Base-by-base conservation (phyloP, 1,140 invertebrate species). In the Saxidomus purpurata region DNA sequence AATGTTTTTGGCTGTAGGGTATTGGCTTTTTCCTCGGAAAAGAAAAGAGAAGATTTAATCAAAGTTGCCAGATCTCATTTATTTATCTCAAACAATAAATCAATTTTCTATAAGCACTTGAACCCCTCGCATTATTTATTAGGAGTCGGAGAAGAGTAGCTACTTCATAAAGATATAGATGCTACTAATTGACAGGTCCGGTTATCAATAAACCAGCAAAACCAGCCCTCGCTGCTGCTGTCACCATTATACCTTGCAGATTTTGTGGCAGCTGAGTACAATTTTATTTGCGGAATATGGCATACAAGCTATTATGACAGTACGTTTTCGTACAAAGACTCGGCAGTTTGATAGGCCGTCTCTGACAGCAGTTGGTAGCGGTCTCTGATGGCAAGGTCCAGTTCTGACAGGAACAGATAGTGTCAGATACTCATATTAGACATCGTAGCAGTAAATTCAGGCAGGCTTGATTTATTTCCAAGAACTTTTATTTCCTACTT, bases 91-190 rank as follows among this genome's bases (percentile, higher is more conserved):
- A 71, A 71, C 83, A 85, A 88, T 88, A 88, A 88, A 88, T 88
- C 86, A 88, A 88, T 88, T 88, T 81, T 88, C 76, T 88, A 88
- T 88, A 79, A 88, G 74, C 76, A 77, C 77, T 79, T 74, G 76
- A 49, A 74, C 59, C 31, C 52, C 19, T 71, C 15, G 40, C 74
- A 88, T 88, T 71, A 88, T 88, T 88, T 81, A 88, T 77, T 79
- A 49, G 40, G 61, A 36, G 47, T 43, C 36, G 13, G 76, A 55
- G 28, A 55, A 47, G 17, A 49, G n/a, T n/a, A 77, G 47, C 28
- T 79, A 71, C 36, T 71, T 84, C 82, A 84, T 84, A 84, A 84
- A 84, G 82, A 84, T 84, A 84, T 67, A 31, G 28, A 47, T 52
- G 59, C 40, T 76, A 31, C 77, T 88, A 88, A 88, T 88, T 88